phyloP scores from a whole-genome alignment of 2,888 invertebrate genomes.

The Phortica magna region DNA sequence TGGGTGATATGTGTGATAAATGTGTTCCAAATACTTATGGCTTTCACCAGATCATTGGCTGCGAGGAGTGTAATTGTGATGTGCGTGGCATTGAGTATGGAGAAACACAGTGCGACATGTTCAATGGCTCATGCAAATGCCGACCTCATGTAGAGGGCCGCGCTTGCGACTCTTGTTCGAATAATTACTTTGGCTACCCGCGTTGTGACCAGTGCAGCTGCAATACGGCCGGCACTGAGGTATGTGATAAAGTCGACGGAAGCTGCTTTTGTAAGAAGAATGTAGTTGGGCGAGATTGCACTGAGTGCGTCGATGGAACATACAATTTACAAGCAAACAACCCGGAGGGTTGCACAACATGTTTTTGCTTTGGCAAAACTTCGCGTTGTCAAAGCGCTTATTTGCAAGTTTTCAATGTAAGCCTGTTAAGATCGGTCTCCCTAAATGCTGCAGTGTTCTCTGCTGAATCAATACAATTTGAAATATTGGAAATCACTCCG shows the following conservation, averaged over 20 bases:
- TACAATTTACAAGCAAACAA: conserved; percentile 92
- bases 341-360: conserved; percentile 95
- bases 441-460: conserved; percentile 69
- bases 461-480: conserved; percentile 64
- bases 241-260: conserved; percentile 88
- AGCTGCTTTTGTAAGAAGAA: conserved; percentile 88
- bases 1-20: conserved; percentile 92
- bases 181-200: conserved; percentile 93
- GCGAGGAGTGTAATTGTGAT: conserved; percentile 95
- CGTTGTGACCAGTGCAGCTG: conserved; percentile 92
- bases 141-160: conserved; percentile 92
- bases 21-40: conserved; percentile 94
- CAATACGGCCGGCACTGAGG: conserved; percentile 89
- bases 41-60: conserved; percentile 95
- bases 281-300: conserved; percentile 88
- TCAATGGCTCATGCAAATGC: conserved; percentile 92
- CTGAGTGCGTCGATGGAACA: conserved; percentile 91
- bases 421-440: conserved; percentile 71
- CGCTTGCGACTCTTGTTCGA: conserved; percentile 90
- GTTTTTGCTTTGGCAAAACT: conserved; percentile 98
- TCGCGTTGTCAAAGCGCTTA: conserved; percentile 89
- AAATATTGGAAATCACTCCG: conserved; percentile 66
- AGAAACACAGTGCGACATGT: conserved; percentile 91
- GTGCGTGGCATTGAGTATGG: conserved; percentile 87
- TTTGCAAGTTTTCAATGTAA: conserved; percentile 78